These are phyloP conservation scores for Lasioglossum oenotherae DNA, from an alignment of 2,888 invertebrate genomes.

Conservation along the genomic window DNA sequence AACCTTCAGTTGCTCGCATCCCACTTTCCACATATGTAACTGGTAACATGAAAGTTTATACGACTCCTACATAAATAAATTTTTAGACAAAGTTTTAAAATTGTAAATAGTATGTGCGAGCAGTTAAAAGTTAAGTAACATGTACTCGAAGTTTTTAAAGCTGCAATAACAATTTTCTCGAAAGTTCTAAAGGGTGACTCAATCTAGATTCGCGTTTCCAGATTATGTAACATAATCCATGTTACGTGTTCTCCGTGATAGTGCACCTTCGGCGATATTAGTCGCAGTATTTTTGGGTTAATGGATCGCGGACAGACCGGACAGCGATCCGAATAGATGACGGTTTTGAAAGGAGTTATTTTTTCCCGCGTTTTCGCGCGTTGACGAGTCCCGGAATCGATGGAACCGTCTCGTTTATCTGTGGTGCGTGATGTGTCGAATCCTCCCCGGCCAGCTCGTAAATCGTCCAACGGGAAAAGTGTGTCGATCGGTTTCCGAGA, in stretches of 20 bases:
- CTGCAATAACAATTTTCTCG: background rate
- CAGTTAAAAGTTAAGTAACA: background rate
- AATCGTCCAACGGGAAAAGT: conserved; percentile 46
- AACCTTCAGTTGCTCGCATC: no score
- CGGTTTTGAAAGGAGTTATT: conserved; percentile 22
- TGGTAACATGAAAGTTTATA: no score
- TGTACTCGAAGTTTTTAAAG: background rate
- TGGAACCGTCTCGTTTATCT: conserved; percentile 3
- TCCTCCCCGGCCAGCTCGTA: conserved; percentile 24
- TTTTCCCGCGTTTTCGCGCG: background rate
- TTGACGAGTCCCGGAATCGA: conserved; percentile 13
- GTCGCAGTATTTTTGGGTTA: conserved; percentile 49
- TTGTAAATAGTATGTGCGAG: no score
- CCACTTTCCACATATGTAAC: no score
- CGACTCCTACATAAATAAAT: no score
- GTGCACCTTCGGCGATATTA: conserved; percentile 17
- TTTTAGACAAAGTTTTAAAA: no score
- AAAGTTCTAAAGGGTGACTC: background rate
- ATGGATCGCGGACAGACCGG: conserved; percentile 20
- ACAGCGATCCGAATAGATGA: background rate
- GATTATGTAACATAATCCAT: conserved; percentile 10
- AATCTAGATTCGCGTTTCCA: background rate
- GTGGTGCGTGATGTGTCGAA: conserved; percentile 18
- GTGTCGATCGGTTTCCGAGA: conserved; percentile 49
- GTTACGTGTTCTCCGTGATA: background rate